phyloP scores from a whole-genome alignment of 2,888 invertebrate species.

The Apocheima hispidaria region DNA sequence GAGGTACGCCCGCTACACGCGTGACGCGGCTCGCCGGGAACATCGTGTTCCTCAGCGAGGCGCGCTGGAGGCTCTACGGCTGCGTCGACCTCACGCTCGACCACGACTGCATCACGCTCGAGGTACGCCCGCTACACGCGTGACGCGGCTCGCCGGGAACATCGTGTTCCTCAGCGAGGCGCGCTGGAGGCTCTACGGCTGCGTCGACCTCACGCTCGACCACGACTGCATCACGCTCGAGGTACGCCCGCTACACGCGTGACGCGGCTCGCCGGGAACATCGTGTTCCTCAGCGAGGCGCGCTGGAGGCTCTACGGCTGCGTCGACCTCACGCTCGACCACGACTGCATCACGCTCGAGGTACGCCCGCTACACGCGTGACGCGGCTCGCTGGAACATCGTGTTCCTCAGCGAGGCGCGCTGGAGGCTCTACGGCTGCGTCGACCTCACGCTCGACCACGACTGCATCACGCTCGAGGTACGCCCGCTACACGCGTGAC shows the following conservation, averaged over 20 bases:
- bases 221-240: slow-evolving; percentile 94
- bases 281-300: slow-evolving; percentile 86
- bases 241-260: slow-evolving; percentile 64
- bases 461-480: slow-evolving; percentile 95
- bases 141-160: too few relatives aligned
- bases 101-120: slow-evolving; percentile 93
- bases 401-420: slow-evolving; percentile 88
- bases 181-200: slow-evolving; percentile 92
- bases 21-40: too few relatives aligned
- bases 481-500: too few relatives aligned
- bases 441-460: slow-evolving; percentile 93
- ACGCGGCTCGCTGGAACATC: too few relatives aligned
- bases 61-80: slow-evolving; percentile 92
- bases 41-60: slow-evolving; percentile 88
- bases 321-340: slow-evolving; percentile 93
- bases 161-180: slow-evolving; percentile 89
- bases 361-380: too few relatives aligned
- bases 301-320: slow-evolving; percentile 93
- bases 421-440: slow-evolving; percentile 92
- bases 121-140: slow-evolving; percentile 77
- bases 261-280: too few relatives aligned
- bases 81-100: slow-evolving; percentile 94
- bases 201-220: slow-evolving; percentile 93
- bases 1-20: slow-evolving; percentile 84
- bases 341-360: slow-evolving; percentile 94